These are phyloP conservation scores for Encarsia formosa DNA, from an alignment of 2,888 invertebrate species.

Conservation along the genomic window DNA sequence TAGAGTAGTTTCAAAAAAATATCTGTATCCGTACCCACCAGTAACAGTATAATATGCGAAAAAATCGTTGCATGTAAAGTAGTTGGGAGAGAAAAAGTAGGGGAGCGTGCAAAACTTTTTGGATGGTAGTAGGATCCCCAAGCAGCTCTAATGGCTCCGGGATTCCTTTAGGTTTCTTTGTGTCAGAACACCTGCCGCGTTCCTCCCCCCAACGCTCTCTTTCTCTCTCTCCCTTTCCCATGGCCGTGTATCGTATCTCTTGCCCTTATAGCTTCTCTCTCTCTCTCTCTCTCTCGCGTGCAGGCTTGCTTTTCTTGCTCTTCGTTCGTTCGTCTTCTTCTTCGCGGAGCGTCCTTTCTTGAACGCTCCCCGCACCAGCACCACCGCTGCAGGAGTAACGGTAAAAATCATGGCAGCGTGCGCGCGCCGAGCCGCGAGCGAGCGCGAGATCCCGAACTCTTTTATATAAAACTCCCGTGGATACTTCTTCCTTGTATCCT, in stretches of 20 bases:
- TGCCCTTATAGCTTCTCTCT: slow-evolving; percentile 15
- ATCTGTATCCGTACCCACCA: too few species aligned
- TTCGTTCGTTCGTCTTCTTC: background rate
- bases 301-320: background rate
- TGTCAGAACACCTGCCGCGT: slow-evolving; percentile 44
- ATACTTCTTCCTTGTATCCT: too few species aligned
- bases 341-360: slow-evolving; percentile 30
- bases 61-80: too few species aligned
- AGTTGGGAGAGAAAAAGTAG: too few species aligned
- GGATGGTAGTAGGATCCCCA: too few species aligned
- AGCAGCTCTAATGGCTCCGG: slow-evolving; percentile 34
- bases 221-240: slow-evolving; percentile 23
- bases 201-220: slow-evolving; percentile 34
- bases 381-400: slow-evolving; percentile 30
- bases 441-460: slow-evolving; percentile 8
- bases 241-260: slow-evolving; percentile 12
- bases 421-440: background rate
- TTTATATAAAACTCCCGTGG: slow-evolving; percentile 11
- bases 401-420: slow-evolving; percentile 32
- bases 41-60: too few species aligned
- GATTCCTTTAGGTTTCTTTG: slow-evolving; percentile 45
- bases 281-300: slow-evolving; percentile 11
- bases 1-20: too few species aligned
- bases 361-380: slow-evolving; percentile 26
- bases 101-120: too few species aligned